Evolutionary conservation across 2,888 invertebrate genomes (phyloP), one percentile per base, ranked within the genome.

Genomic region (Ischnura elegans): DNA sequence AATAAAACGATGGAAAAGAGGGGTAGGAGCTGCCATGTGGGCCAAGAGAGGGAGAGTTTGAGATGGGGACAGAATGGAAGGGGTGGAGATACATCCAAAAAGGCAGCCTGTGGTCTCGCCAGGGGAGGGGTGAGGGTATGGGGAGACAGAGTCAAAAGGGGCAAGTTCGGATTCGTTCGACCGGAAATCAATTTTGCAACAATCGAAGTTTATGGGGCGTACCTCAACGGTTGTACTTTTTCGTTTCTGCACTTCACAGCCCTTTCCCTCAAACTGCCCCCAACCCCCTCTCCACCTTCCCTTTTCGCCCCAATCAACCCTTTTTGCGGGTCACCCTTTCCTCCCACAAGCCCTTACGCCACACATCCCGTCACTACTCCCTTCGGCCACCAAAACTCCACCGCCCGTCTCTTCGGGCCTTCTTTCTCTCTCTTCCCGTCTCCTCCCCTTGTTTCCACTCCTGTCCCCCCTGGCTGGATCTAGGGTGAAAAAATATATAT

Each of bases 111-210:
- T 45, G 55, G 90, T 19, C 13, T 47, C 47, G 51, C 6, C 16
- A 43, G 25, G 25, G 55, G 42, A 42, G 47, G 10, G 51, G 36
- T 19, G 29, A 0, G 42, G n/a, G 42, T 16, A n/a, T 16, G n/a
- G 21, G 16, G 55, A 90, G 43, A 25, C 61, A 43, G 61, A 43
- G 10, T 43, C 36, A 43, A 29, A 43, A 61, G 55, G 61, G 90
- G 90, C 61, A 90, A 90, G 61, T 90, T 90, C 61, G 61, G 61
- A 90, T 45, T 66, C 90, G 90, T 61, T 90, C 90, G 90, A 90
- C 90, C 90, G 90, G 90, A 90, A 90, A 90, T 90, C 90, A 90
- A 90, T 90, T 90, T 90, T 90, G 90, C 90, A 90, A 90, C 90
- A 90, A 90, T 90, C 90, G 90, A 90, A 90, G 90, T 90, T 90